Evolutionary conservation across 35 echinoderm and acorn worm species (phyloP).

Genomic region (Anneissia japonica): DNA sequence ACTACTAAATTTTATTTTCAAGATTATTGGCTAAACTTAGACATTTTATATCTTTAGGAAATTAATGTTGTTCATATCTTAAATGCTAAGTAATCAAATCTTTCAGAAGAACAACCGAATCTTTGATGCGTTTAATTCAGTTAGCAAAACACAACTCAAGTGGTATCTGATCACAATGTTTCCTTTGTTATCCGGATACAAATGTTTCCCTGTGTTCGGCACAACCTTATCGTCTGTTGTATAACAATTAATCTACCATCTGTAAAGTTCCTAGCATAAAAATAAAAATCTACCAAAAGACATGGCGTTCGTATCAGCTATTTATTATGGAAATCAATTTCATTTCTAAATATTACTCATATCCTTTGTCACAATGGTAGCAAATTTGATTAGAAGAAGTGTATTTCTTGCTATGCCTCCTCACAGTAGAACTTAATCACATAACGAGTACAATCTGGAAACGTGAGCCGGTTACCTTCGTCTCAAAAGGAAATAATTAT

Average conservation of each 20-base stretch:
- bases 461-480: not conserved
- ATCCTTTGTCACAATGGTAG: not conserved
- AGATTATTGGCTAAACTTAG: too few relatives aligned
- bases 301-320: not conserved
- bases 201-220: not conserved
- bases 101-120: too few relatives aligned
- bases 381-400: not conserved
- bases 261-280: too few relatives aligned
- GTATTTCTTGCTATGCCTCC: not conserved
- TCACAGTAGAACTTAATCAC: not conserved
- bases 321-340: not conserved
- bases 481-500: not conserved
- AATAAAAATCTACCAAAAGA: not conserved
- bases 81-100: too few relatives aligned
- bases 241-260: too few relatives aligned
- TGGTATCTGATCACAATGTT: too few relatives aligned
- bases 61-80: too few relatives aligned
- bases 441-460: not conserved
- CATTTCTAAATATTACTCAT: not conserved
- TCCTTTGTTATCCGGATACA: not conserved
- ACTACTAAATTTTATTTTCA: too few relatives aligned
- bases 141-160: too few relatives aligned
- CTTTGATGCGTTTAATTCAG: too few relatives aligned
- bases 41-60: too few relatives aligned
- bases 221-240: too few relatives aligned